These are phyloP conservation scores for Pocillopora damicornis DNA, from an alignment of 64 coral and sea anemone species.

Conservation along the genomic window DNA sequence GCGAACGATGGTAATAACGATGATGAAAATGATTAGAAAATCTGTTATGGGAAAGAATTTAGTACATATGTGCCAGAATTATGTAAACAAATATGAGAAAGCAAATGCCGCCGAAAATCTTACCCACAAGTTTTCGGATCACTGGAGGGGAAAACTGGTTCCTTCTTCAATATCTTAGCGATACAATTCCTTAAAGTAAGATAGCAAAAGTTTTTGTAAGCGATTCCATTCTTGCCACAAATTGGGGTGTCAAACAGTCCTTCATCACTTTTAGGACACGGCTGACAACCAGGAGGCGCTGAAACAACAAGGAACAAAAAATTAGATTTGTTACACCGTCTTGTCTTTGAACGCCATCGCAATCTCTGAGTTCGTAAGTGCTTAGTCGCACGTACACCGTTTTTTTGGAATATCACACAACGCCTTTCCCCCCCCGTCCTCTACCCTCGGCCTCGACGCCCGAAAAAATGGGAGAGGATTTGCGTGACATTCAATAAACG, in stretches of 20 bases:
- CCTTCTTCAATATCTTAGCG: slow-evolving; percentile 86
- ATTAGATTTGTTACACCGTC: not conserved
- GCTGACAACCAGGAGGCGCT: slow-evolving; percentile 86
- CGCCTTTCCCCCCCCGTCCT: too few species aligned
- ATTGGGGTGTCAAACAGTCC: slow-evolving; percentile 96
- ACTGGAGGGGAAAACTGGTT: slow-evolving; percentile 70
- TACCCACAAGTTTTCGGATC: slow-evolving; percentile 82
- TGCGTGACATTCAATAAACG: too few species aligned
- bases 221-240: slow-evolving; percentile 89
- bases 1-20: too few species aligned
- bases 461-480: too few species aligned
- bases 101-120: not conserved
- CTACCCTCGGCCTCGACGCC: too few species aligned
- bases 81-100: not conserved
- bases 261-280: slow-evolving; percentile 86
- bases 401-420: too few species aligned
- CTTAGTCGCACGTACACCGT: too few species aligned
- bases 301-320: not conserved
- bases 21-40: not conserved
- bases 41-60: not conserved
- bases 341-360: too few species aligned
- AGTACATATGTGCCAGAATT: not conserved
- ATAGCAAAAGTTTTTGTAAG: slow-evolving; percentile 97
- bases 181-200: slow-evolving; percentile 91
- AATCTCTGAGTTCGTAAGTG: too few species aligned